These are phyloP conservation scores for Ptychobarbus kaznakovi DNA, from an alignment of 2,797 vertebrate genomes.

Conservation along the genomic window DNA sequence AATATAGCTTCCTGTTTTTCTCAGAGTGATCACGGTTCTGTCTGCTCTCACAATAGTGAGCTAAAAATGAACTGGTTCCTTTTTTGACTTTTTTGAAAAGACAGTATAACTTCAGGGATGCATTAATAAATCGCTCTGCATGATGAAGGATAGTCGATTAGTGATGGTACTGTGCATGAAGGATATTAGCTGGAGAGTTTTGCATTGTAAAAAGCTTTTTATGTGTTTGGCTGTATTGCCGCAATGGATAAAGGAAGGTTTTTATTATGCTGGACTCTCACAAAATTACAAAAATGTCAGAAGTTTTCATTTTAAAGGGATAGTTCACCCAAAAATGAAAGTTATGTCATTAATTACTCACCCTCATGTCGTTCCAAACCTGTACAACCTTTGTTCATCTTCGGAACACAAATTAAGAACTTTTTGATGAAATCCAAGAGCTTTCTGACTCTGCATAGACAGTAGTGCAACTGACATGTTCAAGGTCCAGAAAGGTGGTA, in stretches of 20 bases:
- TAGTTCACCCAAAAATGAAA: not conserved
- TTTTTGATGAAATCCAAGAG: not conserved
- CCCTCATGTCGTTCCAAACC: not conserved
- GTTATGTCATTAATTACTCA: not conserved
- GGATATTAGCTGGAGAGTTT: constrained; percentile 70
- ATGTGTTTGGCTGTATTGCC: constrained; percentile 69
- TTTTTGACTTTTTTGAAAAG: not conserved
- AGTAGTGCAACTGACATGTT: not conserved
- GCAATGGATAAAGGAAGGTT: constrained; percentile 52
- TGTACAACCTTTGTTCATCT: no score
- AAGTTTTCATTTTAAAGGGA: not conserved
- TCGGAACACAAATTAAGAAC: not conserved
- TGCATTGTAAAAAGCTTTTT: constrained; percentile 78
- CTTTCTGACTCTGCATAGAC: not conserved
- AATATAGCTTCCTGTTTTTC: constrained; percentile 35
- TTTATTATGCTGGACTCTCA: constrained; percentile 72
- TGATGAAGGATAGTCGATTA: constrained; percentile 67
- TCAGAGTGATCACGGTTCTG: not conserved
- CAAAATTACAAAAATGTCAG: not conserved
- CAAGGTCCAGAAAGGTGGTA: not conserved
- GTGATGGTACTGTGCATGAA: constrained; percentile 66
- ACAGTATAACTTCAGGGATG: not conserved
- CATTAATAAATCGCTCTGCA: not conserved
- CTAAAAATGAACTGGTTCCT: not conserved
- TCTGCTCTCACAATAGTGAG: not conserved